Evolutionary conservation across 2,888 invertebrate genomes (phyloP).

Genomic region (Marasmarcha lunaedactyla): DNA sequence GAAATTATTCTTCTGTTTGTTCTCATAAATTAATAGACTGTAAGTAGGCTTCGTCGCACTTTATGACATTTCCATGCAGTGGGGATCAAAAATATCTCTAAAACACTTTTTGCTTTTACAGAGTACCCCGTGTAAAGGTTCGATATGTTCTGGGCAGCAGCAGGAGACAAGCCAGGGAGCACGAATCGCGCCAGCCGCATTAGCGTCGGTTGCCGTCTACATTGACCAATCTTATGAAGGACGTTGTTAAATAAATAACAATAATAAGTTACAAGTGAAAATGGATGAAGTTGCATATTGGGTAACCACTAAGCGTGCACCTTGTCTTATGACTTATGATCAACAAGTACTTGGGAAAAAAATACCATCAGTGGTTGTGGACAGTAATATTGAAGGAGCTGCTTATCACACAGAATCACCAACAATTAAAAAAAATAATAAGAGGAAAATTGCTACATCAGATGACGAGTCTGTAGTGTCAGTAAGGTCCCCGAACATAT

Average conservation of each 20-base stretch:
- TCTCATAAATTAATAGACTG: no score
- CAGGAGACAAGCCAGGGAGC: no score
- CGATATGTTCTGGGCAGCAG: no score
- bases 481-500: conserved; percentile 39
- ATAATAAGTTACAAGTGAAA: no score
- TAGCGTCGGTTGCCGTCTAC: conserved; percentile 22
- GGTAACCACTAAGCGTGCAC: conserved; percentile 56
- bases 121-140: no score
- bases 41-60: no score
- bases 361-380: conserved; percentile 4
- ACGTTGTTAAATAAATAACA: conserved; percentile 11
- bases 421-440: conserved; percentile 41
- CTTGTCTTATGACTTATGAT: conserved; percentile 55
- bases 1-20: no score
- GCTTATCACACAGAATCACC: conserved; percentile 19
- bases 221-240: conserved; percentile 8
- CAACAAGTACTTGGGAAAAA: conserved; percentile 30
- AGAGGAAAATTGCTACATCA: conserved; percentile 38
- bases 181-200: conserved; percentile 22
- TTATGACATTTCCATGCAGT: no score
- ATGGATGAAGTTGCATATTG: conserved; percentile 63
- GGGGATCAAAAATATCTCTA: no score
- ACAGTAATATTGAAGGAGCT: neutral
- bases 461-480: conserved; percentile 39
- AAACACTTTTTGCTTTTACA: no score